Evolutionary conservation across 2,888 invertebrate species (phyloP), one percentile per base, ranked within the genome.

Genomic region (Zhengitettix transpicula): DNA sequence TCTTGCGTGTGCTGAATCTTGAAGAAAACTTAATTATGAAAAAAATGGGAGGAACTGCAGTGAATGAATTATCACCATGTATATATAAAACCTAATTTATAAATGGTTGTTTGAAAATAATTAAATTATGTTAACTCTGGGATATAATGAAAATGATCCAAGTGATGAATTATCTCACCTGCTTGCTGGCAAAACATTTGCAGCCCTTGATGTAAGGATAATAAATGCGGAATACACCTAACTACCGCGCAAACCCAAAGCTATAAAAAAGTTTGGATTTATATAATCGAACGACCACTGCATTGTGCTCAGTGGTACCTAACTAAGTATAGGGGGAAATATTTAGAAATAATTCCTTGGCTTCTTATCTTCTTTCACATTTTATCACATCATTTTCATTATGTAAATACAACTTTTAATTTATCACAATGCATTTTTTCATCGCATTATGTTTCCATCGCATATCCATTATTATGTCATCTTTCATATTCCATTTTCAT

Each of bases 291-390:
- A 47, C 44, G 44, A 60, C 60, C 60, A 60, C 69, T 68, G 69
- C 68, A 69, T 69, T 69, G 69, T 64, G 68, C 69, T 67, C 69
- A 69, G 68, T 62, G 66, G 63, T 55, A 58, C 60, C 60, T 56
- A 61, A 51, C 61, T 58, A 56, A 42, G 47, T n/a, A 47, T n/a
- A 47, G 47, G n/a, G n/a, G 12, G n/a, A 14, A 12, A 47, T 47
- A 8, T 47, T 47, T 47, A n/a, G 47, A 47, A 47, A 47, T 47
- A 47, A 40, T 40, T 51, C 52, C 15, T 44, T 52, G n/a, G 42
- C 40, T 28, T 52, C 15, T n/a, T 56, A 52, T 59, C 59, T 56
- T 58, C 58, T 58, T 54, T 42, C 59, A 59, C 16, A 56, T 40
- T 54, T 52, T 52, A 58, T 40, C 52, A 41, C 58, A 54, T 53